Conservation (phyloP, 2,797 vertebrate genomes). For the Triplophysa yarkandensis region DNA sequence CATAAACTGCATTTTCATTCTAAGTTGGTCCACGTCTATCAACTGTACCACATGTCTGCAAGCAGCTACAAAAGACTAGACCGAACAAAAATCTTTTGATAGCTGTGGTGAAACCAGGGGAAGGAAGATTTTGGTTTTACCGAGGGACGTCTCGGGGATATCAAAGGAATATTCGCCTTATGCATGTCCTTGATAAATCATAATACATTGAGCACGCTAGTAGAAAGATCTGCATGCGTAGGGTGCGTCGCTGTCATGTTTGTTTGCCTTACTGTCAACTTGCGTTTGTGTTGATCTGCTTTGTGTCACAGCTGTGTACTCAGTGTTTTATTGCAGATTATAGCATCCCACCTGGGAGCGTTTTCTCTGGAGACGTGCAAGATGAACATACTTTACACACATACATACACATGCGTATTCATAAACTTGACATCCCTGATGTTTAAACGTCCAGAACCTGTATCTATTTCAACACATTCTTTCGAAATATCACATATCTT, state of each 20-base stretch:
- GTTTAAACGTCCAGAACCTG: neutral
- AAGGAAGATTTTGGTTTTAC: neutral
- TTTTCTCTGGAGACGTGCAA: neutral
- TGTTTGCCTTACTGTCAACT: conserved; percentile 26
- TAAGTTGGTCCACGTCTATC: neutral
- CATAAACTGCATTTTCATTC: conserved; percentile 6
- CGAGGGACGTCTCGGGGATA: neutral
- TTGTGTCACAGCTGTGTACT: conserved; percentile 5
- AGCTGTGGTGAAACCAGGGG: too few relatives aligned
- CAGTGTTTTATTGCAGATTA: conserved; percentile 34
- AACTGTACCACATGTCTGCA: neutral
- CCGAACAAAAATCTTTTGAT: conserved; percentile 17
- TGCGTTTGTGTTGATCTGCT: neutral
- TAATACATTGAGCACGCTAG: neutral
- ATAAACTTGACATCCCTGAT: conserved; percentile 13
- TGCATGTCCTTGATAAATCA: conserved; percentile 12
- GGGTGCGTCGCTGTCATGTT: conserved; percentile 13
- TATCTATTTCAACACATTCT: neutral
- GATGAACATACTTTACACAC: neutral
- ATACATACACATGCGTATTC: neutral
- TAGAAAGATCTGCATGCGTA: neutral
- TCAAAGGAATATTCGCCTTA: conserved; percentile 5
- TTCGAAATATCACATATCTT: neutral
- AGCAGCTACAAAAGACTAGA: conserved; percentile 5
- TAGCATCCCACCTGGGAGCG: conserved; percentile 4